These are phyloP conservation scores for Podarcis raffonei DNA, from an alignment of 2,113 vertebrate species.

Conservation along the genomic window DNA sequence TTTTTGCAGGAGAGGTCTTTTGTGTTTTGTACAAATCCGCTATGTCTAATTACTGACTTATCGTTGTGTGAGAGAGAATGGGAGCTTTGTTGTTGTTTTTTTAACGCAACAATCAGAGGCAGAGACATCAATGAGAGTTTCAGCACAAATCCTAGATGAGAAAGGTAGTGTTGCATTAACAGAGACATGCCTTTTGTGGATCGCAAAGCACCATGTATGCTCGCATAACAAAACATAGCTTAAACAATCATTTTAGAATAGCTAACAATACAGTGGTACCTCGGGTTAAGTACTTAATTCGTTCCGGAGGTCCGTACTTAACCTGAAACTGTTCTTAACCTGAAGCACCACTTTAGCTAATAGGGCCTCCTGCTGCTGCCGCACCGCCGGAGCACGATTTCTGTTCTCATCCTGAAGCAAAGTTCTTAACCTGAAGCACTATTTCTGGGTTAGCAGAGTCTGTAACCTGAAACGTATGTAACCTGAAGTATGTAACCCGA, in stretches of 20 bases:
- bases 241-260: neutral
- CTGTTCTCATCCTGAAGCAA: too few species aligned
- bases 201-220: neutral
- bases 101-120: neutral
- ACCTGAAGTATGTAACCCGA: too few species aligned
- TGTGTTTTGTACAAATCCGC: neutral
- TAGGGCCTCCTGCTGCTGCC: too few species aligned
- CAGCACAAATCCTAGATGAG: neutral
- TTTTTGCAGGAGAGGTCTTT: neutral
- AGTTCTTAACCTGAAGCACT: too few species aligned
- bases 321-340: too few species aligned
- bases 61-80: neutral
- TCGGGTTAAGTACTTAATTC: too few species aligned
- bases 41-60: neutral
- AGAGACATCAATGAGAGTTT: neutral
- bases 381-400: too few species aligned
- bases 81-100: neutral
- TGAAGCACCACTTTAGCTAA: too few species aligned
- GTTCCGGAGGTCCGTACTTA: too few species aligned
- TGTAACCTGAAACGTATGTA: too few species aligned
- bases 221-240: constrained; percentile 1
- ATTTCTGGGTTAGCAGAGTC: too few species aligned
- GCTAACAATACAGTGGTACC: neutral
- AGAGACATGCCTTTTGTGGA: neutral
- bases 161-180: neutral